These are phyloP conservation scores for Microdon myrmicae DNA, from an alignment of 2,888 invertebrate species.

Conservation along the genomic window DNA sequence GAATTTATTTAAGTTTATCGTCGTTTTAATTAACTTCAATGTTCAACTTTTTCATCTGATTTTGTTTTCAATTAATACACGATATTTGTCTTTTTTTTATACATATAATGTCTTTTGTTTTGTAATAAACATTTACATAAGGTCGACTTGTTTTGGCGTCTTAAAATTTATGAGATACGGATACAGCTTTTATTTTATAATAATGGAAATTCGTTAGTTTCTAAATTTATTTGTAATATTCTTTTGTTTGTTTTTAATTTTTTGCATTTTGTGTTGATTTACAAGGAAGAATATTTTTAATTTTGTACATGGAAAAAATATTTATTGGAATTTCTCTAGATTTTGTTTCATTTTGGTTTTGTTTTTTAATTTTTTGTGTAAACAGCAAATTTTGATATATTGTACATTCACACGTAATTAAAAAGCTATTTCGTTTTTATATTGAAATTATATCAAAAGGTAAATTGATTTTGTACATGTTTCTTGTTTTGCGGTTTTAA, in stretches of 20 bases:
- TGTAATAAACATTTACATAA: too few species aligned
- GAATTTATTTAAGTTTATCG: constrained; percentile 48
- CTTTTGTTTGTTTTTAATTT: constrained; percentile 10
- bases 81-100: constrained; percentile 14
- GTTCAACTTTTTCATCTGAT: too few species aligned
- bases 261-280: too few species aligned
- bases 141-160: constrained; percentile 24
- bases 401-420: constrained; percentile 29
- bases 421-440: neutral
- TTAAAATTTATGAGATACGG: constrained; percentile 34
- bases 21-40: too few species aligned
- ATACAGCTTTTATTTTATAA: constrained; percentile 4
- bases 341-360: constrained; percentile 16
- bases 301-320: constrained; percentile 42
- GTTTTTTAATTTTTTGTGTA: too few species aligned
- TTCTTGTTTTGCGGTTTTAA: constrained; percentile 11
- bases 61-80: constrained; percentile 30
- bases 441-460: neutral
- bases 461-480: constrained; percentile 33
- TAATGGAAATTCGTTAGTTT: constrained; percentile 46
- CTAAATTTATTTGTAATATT: constrained; percentile 35
- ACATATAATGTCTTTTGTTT: constrained; percentile 37
- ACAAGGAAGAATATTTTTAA: constrained; percentile 13
- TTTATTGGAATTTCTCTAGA: neutral
- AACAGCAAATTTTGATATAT: constrained; percentile 28